Percentiles rank a stretch among this genome's conserved stretches.
Conservation (phyloP, 1,140 invertebrate genomes). For the Polyergus mexicanus region DNA sequence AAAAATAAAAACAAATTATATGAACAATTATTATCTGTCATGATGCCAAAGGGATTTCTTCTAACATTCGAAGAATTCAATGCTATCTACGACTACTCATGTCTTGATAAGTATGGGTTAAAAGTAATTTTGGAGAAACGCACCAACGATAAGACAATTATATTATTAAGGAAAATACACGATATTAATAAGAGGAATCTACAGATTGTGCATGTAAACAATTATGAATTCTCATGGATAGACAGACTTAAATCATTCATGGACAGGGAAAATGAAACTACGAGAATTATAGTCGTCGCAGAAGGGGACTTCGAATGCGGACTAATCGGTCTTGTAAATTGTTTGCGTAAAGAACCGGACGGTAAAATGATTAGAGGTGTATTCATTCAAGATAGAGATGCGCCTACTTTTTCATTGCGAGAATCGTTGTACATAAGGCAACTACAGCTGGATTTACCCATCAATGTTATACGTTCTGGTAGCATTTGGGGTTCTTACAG, state of each 20-base stretch:
- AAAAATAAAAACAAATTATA: background rate
- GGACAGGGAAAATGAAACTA: slow-evolving; percentile 81
- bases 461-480: slow-evolving; percentile 90
- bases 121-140: slow-evolving; percentile 78
- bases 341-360: slow-evolving; percentile 90
- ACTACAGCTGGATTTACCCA: slow-evolving; percentile 90
- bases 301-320: slow-evolving; percentile 90
- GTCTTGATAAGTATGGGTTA: slow-evolving; percentile 72
- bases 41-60: slow-evolving; percentile 84
- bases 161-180: slow-evolving; percentile 78
- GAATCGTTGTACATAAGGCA: slow-evolving; percentile 89
- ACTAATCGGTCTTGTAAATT: slow-evolving; percentile 93
- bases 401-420: slow-evolving; percentile 89
- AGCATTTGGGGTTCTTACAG: slow-evolving; percentile 94
- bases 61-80: slow-evolving; percentile 82
- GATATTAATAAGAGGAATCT: slow-evolving; percentile 73
- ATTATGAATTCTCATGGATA: slow-evolving; percentile 86
- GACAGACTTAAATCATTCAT: slow-evolving; percentile 85
- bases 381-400: slow-evolving; percentile 89
- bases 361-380: slow-evolving; percentile 89
- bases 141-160: slow-evolving; percentile 72
- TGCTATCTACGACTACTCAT: slow-evolving; percentile 59
- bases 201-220: slow-evolving; percentile 75
- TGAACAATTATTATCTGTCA: background rate
- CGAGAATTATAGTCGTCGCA: slow-evolving; percentile 86